Conservation (phyloP, 2,797 vertebrate genomes). For the Hafferia zeledoni region DNA sequence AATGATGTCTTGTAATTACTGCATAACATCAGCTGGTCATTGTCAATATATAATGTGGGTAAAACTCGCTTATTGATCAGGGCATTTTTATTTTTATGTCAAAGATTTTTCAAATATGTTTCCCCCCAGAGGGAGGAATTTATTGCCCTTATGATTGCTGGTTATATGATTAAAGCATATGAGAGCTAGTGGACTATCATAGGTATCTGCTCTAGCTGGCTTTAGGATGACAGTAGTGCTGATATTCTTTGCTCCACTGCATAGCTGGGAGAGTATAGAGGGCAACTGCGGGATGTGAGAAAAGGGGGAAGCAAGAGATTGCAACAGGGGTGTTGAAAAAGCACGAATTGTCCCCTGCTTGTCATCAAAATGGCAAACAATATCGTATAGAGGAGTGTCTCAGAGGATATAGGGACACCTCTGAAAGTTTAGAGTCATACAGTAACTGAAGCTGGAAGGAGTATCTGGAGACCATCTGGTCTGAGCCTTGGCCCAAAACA, state of each 20-base stretch:
- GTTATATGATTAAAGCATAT: neutral
- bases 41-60: neutral
- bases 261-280: neutral
- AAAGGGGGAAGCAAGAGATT: neutral
- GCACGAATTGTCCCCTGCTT: neutral
- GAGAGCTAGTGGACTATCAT: neutral
- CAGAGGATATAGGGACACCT: neutral
- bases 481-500: neutral
- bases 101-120: neutral
- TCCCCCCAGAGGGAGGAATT: neutral
- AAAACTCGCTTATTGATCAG: neutral
- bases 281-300: fast-evolving
- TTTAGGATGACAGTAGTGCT: neutral
- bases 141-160: neutral
- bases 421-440: neutral
- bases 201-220: neutral
- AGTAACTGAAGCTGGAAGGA: neutral
- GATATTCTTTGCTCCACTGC: neutral
- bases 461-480: neutral
- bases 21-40: neutral
- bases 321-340: fast-evolving
- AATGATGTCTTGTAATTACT: neutral
- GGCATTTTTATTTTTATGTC: neutral
- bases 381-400: fast-evolving
- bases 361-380: neutral